Percentiles rank a stretch among this genome's conserved stretches.
These are phyloP conservation scores for Carassius carassius DNA, from an alignment of 2,113 vertebrate genomes.

Conservation along the genomic window DNA sequence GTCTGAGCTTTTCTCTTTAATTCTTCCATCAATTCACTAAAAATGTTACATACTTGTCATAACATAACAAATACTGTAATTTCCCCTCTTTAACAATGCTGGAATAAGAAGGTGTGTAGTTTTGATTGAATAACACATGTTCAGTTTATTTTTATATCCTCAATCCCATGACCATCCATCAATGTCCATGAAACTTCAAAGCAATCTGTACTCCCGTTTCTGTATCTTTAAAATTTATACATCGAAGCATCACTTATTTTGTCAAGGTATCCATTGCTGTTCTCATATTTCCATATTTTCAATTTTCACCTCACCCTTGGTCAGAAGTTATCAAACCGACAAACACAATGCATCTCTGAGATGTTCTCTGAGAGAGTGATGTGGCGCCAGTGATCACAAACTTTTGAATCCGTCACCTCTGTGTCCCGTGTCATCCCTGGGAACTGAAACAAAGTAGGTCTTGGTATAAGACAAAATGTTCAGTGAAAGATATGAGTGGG, in stretches of 20 bases:
- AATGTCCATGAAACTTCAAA: not conserved
- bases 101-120: not conserved
- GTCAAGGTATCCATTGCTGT: slow-evolving; percentile 25
- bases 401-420: slow-evolving; percentile 48
- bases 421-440: slow-evolving; percentile 28
- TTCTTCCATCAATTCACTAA: not conserved
- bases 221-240: slow-evolving; percentile 24
- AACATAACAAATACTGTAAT: not conserved
- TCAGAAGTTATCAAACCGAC: slow-evolving; percentile 46
- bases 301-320: slow-evolving; percentile 58
- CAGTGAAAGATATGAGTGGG: not conserved
- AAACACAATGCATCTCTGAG: slow-evolving; percentile 42
- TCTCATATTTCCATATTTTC: slow-evolving; percentile 62
- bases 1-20: not conserved
- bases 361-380: slow-evolving; percentile 20
- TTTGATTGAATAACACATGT: not conserved
- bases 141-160: not conserved
- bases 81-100: not conserved
- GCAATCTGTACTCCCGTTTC: not conserved
- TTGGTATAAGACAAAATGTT: not conserved
- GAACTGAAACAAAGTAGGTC: slow-evolving; percentile 2
- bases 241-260: slow-evolving; percentile 17
- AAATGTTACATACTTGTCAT: not conserved
- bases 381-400: slow-evolving; percentile 28
- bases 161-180: not conserved